phyloP scores from a whole-genome alignment of 2,888 invertebrate species.

The Galerucella calmariensis region DNA sequence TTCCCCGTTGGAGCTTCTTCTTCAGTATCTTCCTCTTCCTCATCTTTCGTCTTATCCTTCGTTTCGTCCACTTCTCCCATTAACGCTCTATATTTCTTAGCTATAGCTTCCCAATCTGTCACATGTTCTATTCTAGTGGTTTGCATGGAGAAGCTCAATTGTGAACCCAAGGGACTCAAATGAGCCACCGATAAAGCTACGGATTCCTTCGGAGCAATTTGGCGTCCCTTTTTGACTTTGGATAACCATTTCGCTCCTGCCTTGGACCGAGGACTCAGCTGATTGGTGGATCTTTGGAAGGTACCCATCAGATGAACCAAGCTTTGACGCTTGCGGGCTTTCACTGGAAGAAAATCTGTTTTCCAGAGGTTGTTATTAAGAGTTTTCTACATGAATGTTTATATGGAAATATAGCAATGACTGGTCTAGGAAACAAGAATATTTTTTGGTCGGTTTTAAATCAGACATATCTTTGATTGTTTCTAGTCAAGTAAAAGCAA shows the following conservation, averaged over 20 bases:
- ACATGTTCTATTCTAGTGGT: conserved; percentile 87
- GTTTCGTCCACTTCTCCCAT: conserved; percentile 73
- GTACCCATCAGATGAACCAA: conserved; percentile 85
- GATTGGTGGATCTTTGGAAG: conserved; percentile 73
- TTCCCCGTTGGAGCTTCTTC: conserved; percentile 52
- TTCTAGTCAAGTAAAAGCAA: too few species aligned
- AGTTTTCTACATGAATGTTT: conserved; percentile 29
- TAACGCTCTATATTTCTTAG: conserved; percentile 86
- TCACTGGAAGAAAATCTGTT: conserved; percentile 56
- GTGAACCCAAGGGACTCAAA: conserved; percentile 85
- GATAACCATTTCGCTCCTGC: conserved; percentile 91
- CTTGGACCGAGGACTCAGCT: conserved; percentile 84
- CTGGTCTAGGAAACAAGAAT: conserved; percentile 15
- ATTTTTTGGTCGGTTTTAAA: background rate
- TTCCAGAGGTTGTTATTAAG: conserved; percentile 37
- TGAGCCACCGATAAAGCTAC: conserved; percentile 83
- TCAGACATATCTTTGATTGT: too few species aligned
- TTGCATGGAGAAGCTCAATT: conserved; percentile 81
- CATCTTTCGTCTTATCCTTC: conserved; percentile 60
- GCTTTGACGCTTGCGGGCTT: conserved; percentile 73
- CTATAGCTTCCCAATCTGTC: conserved; percentile 91
- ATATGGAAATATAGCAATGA: conserved; percentile 23
- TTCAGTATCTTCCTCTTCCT: conserved; percentile 59
- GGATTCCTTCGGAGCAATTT: conserved; percentile 82
- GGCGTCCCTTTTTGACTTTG: conserved; percentile 83